Conservation (phyloP, 2,888 invertebrate species). For the Tribolium freemani region DNA sequence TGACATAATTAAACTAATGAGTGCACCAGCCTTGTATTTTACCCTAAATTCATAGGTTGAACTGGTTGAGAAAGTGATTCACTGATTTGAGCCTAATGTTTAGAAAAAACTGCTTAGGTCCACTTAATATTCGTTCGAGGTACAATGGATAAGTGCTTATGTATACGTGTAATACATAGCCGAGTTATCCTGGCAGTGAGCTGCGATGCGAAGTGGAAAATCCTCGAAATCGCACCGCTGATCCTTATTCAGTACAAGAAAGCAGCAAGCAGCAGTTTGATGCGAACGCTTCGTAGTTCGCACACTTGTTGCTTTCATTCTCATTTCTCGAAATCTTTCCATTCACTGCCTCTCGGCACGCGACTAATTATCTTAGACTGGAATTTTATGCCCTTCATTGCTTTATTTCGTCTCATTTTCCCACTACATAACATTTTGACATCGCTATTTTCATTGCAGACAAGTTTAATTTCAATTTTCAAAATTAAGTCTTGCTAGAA, state of each 20-base stretch:
- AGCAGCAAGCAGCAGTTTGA: constrained; percentile 39
- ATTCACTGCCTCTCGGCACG: constrained; percentile 56
- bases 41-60: neutral
- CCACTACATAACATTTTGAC: constrained; percentile 1
- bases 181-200: constrained; percentile 31
- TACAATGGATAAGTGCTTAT: constrained; percentile 25
- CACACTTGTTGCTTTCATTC: constrained; percentile 59
- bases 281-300: constrained; percentile 48
- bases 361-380: constrained; percentile 58
- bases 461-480: constrained; percentile 1
- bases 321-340: constrained; percentile 52
- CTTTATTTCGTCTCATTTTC: too few species aligned
- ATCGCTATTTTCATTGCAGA: constrained; percentile 16
- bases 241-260: constrained; percentile 44
- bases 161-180: constrained; percentile 42
- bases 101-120: constrained; percentile 3
- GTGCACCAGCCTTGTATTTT: neutral
- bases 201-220: constrained; percentile 44
- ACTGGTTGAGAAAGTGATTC: neutral
- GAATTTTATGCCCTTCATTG: constrained; percentile 53
- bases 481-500: neutral
- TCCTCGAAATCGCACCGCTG: constrained; percentile 44
- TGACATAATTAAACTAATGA: neutral
- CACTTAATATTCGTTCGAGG: constrained; percentile 26
- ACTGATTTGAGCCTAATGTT: neutral